These are phyloP conservation scores for Rhinogobius similis DNA, from an alignment of 2,113 vertebrate genomes.

Conservation along the genomic window DNA sequence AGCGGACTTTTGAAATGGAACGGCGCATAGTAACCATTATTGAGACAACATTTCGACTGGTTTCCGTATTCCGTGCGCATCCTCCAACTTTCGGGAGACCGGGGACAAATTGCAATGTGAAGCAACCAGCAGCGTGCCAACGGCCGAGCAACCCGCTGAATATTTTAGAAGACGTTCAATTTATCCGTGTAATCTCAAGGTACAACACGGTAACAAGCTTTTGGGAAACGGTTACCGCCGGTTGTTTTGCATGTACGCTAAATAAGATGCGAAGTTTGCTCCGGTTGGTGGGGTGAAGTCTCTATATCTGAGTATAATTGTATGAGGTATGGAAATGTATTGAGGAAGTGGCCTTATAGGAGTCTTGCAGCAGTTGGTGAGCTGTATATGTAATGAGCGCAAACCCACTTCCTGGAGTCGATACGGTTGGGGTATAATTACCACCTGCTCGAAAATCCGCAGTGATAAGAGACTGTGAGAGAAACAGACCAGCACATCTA, in stretches of 20 bases:
- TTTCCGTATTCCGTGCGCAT: constrained; percentile 3
- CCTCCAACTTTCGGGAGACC: constrained; percentile 1
- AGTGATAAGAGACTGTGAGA: neutral
- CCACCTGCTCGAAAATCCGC: neutral
- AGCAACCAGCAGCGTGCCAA: constrained; percentile 16
- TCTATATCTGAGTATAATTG: constrained; percentile 6
- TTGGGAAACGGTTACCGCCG: neutral
- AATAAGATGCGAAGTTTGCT: neutral
- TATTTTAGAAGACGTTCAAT: constrained; percentile 7
- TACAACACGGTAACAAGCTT: neutral
- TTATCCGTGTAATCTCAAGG: neutral
- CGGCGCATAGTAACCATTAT: neutral
- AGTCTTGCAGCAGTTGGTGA: constrained; percentile 15
- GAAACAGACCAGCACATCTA: neutral
- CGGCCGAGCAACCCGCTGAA: constrained; percentile 1
- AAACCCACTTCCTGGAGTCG: constrained; percentile 18
- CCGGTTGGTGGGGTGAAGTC: neutral
- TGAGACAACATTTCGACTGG: neutral
- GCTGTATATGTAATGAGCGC: constrained; percentile 16
- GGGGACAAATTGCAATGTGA: constrained; percentile 39
- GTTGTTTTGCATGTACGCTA: neutral
- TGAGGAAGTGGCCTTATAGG: constrained; percentile 32
- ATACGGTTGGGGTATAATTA: constrained; percentile 19
- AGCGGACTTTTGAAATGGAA: constrained; percentile 12
- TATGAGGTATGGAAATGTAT: neutral